phyloP scores from a whole-genome alignment of 2,113 vertebrate genomes.

The Nansenia antarctica region DNA sequence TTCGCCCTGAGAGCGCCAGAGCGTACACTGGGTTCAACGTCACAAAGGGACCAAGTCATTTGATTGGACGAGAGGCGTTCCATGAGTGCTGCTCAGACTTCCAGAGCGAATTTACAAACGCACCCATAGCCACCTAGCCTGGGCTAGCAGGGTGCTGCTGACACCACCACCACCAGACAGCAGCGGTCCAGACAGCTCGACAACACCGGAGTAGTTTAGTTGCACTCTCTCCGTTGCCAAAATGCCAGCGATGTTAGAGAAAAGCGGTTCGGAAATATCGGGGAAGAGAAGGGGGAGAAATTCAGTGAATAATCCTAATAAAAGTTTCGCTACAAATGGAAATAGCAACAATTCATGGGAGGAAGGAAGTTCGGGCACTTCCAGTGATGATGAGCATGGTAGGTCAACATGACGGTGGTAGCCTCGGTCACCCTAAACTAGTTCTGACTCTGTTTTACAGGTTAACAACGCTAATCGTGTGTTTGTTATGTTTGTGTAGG shows the following conservation, averaged over 20 bases:
- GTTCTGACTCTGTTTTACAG: slow-evolving; percentile 32
- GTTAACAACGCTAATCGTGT: background rate
- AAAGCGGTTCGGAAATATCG: slow-evolving; percentile 81
- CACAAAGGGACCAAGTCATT: no score
- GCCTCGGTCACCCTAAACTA: slow-evolving; percentile 61
- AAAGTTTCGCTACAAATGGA: slow-evolving; percentile 87
- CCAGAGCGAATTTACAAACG: no score
- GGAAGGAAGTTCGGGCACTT: slow-evolving; percentile 90
- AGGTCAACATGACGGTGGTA: slow-evolving; percentile 66
- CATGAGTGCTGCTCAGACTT: no score
- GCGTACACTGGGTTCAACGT: no score
- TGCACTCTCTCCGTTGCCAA: background rate
- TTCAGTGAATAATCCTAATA: slow-evolving; percentile 72
- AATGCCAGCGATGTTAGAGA: slow-evolving; percentile 90
- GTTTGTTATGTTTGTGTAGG: slow-evolving; percentile 61
- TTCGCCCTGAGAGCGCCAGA: no score
- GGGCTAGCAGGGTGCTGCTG: slow-evolving; percentile 12
- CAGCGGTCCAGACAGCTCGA: slow-evolving; percentile 22
- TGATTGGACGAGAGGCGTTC: no score
- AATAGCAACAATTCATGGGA: slow-evolving; percentile 88
- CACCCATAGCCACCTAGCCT: no score
- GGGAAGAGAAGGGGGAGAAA: slow-evolving; percentile 86
- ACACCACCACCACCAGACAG: slow-evolving; percentile 9
- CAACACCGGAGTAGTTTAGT: slow-evolving; percentile 36
- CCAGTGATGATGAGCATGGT: slow-evolving; percentile 94